Evolutionary conservation across 2,113 vertebrate genomes (phyloP).

Genomic region (Naja naja): DNA sequence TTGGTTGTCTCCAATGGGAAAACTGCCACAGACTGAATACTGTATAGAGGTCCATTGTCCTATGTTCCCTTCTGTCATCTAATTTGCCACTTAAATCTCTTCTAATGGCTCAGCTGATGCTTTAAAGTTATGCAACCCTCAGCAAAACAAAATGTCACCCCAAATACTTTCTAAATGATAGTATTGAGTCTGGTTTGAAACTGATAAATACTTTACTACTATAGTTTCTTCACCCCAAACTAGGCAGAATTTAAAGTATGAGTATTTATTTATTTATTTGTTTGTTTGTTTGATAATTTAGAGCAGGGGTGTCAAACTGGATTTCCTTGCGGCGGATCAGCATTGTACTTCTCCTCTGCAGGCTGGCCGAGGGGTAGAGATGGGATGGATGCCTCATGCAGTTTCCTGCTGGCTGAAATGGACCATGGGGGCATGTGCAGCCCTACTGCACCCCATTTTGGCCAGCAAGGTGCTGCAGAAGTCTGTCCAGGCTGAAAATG

Average conservation of each 20-base stretch:
- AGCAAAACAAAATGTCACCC: neutral
- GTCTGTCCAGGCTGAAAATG: no score
- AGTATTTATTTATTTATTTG: neutral
- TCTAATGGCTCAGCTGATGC: slow-evolving; percentile 4
- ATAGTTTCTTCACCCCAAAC: neutral
- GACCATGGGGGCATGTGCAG: no score
- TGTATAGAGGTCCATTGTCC: neutral
- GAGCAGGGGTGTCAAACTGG: no score
- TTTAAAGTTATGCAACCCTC: neutral
- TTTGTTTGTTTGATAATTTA: no score
- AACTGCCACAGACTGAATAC: neutral
- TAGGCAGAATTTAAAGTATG: slow-evolving; percentile 21
- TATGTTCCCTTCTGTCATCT: neutral
- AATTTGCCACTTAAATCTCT: neutral
- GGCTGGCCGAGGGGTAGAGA: no score
- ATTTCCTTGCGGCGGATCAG: no score
- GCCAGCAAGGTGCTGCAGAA: no score
- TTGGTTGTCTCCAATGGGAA: neutral
- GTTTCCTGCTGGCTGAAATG: no score
- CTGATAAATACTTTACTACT: neutral
- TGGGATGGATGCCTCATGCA: no score
- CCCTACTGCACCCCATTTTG: no score
- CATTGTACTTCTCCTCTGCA: no score
- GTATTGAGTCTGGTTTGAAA: slow-evolving; percentile 16
- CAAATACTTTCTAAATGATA: neutral